Base-by-base conservation (phyloP, 23 tunicate species). In the Botrylloides violaceus region DNA sequence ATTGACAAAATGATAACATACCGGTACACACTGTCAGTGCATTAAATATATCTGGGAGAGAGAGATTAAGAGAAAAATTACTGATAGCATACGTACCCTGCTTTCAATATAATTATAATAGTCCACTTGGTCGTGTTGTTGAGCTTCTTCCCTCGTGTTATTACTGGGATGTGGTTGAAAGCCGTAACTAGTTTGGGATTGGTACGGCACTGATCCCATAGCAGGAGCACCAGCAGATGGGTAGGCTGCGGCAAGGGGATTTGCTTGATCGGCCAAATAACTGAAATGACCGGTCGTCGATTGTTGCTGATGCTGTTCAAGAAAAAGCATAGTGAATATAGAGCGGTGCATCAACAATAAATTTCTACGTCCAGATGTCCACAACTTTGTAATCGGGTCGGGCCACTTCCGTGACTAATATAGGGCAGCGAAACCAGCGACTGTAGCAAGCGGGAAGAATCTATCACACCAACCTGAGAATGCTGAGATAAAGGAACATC, bases 231-330 rank as follows among this genome's bases (percentile, higher is more conserved):
- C 70, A 63, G 70, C 32, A 63, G 3, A 63, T 29, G 35, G 35
- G 19, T 26, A 21, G 25, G 58, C 74, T 25, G 74, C 1, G 7
- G 74, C 74, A 19, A 68, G 29, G 0, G 74, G 74, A 68, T 68
- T 68, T 1, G 74, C 74, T 38, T 68, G 74, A 43, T 37, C 22
- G 6, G 74, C 74, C 5, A 68, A 56, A 35, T 43, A n/a, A 5
- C 37, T 36, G 28, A 68, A 68, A 35, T 28, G 30, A 30, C 28
- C 49, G 15, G 74, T 25, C 37, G 23, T 26, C 1, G 18, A 55
- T 18, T 26, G 47, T 43, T 35, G 74, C 70, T 63, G 70, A 29
- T 25, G 29, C 33, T n/a, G n/a, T n/a, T n/a, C n/a, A n/a, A n/a
- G n/a, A n/a, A n/a, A n/a, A n/a, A n/a, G n/a, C n/a, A n/a, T n/a